Percentiles rank a stretch among this genome's conserved stretches.
These are phyloP conservation scores for Syrista parreyssii DNA, from an alignment of 2,888 invertebrate genomes.

Conservation along the genomic window DNA sequence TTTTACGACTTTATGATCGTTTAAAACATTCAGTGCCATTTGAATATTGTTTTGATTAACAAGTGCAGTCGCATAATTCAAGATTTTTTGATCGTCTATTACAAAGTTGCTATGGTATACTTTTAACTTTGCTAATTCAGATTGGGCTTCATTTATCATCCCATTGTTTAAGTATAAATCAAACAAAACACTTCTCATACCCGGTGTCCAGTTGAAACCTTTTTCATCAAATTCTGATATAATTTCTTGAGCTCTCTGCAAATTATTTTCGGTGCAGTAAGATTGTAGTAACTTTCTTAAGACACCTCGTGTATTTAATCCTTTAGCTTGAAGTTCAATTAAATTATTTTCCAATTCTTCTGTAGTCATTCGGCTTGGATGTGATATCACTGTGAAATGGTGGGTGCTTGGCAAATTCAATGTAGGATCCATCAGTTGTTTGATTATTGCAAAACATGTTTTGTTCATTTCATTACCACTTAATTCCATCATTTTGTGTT, in stretches of 20 bases:
- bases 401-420: background rate
- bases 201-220: slow-evolving; percentile 66
- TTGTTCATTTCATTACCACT: slow-evolving; percentile 8
- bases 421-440: slow-evolving; percentile 21
- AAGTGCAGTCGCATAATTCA: slow-evolving; percentile 74
- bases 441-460: slow-evolving; percentile 16
- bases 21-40: slow-evolving; percentile 68
- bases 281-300: slow-evolving; percentile 72
- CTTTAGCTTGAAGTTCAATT: slow-evolving; percentile 74
- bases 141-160: slow-evolving; percentile 70
- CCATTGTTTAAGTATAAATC: slow-evolving; percentile 72
- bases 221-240: slow-evolving; percentile 69
- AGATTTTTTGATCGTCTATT: slow-evolving; percentile 75
- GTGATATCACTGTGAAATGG: slow-evolving; percentile 9
- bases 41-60: slow-evolving; percentile 65
- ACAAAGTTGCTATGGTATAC: slow-evolving; percentile 69
- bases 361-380: slow-evolving; percentile 72
- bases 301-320: slow-evolving; percentile 76
- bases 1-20: slow-evolving; percentile 57
- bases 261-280: slow-evolving; percentile 70
- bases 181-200: slow-evolving; percentile 75
- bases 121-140: slow-evolving; percentile 69
- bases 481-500: slow-evolving; percentile 17
- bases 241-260: slow-evolving; percentile 70
- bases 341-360: slow-evolving; percentile 74